phyloP scores from a whole-genome alignment of 2,113 vertebrate species.

The Holacanthus passer region DNA sequence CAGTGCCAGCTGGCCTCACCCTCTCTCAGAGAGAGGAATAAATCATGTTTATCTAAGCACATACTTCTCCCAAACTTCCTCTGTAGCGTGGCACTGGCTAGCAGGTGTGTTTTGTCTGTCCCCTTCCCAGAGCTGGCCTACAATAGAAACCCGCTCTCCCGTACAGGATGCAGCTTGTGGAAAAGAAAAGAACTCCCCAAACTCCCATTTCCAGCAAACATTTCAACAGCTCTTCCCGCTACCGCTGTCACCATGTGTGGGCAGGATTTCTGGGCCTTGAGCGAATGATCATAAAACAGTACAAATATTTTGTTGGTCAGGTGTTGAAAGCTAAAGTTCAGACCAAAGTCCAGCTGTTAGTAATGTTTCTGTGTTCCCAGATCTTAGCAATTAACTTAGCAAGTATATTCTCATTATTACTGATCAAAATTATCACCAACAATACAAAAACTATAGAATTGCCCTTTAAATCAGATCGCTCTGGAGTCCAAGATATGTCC shows the following conservation, averaged over 20 bases:
- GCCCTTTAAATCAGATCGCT: background rate
- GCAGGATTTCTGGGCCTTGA: slow-evolving; percentile 28
- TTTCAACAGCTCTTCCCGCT: slow-evolving; percentile 64
- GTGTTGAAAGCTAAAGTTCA: slow-evolving; percentile 22
- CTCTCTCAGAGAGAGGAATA: slow-evolving; percentile 76
- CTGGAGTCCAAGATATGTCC: background rate
- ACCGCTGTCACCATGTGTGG: slow-evolving; percentile 51
- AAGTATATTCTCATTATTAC: background rate
- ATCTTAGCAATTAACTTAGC: background rate
- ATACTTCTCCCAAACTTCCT: slow-evolving; percentile 92
- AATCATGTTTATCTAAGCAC: slow-evolving; percentile 91
- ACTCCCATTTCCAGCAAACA: slow-evolving; percentile 63
- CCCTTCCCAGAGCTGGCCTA: slow-evolving; percentile 88
- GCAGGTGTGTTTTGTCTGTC: slow-evolving; percentile 94
- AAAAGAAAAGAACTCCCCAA: slow-evolving; percentile 66
- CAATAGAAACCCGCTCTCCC: slow-evolving; percentile 89
- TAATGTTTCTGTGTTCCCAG: background rate
- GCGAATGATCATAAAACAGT: slow-evolving; percentile 15
- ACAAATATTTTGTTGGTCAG: slow-evolving; percentile 25
- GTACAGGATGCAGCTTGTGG: slow-evolving; percentile 95
- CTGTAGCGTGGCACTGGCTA: slow-evolving; percentile 87
- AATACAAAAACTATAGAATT: background rate
- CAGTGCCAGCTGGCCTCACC: slow-evolving; percentile 88
- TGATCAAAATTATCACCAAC: background rate
- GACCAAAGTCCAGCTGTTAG: background rate